Conservation (phyloP, 2,113 vertebrate species). For the Excalfactoria chinensis region DNA sequence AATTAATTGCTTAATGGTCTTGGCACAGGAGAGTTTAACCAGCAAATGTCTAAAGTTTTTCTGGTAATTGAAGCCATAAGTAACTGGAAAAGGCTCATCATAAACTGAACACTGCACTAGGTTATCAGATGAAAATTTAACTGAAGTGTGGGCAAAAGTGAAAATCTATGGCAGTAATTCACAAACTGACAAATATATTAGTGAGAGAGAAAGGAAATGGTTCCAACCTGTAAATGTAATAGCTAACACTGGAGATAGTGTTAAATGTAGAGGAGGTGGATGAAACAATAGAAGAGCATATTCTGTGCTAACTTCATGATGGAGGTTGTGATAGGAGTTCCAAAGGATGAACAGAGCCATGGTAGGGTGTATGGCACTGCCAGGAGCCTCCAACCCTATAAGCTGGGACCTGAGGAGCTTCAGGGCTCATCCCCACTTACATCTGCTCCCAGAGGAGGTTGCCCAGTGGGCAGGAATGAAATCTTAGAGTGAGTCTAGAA, state of each 20-base stretch:
- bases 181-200: background rate
- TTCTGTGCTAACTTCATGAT: background rate
- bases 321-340: background rate
- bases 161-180: background rate
- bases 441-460: background rate
- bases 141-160: background rate
- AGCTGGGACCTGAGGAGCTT: fast-evolving
- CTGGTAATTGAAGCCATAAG: background rate
- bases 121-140: background rate
- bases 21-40: background rate
- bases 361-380: fast-evolving
- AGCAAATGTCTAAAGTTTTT: background rate
- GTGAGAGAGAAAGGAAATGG: background rate
- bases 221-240: background rate
- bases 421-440: fast-evolving
- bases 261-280: background rate
- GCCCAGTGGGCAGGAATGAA: background rate
- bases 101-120: background rate
- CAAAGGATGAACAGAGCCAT: background rate
- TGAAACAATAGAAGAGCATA: background rate
- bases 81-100: background rate
- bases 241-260: fast-evolving
- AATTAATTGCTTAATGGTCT: background rate
- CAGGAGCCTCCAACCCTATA: background rate
- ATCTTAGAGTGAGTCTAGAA: background rate